phyloP scores from a whole-genome alignment of 2,113 vertebrate genomes.

The Tetrax tetrax region DNA sequence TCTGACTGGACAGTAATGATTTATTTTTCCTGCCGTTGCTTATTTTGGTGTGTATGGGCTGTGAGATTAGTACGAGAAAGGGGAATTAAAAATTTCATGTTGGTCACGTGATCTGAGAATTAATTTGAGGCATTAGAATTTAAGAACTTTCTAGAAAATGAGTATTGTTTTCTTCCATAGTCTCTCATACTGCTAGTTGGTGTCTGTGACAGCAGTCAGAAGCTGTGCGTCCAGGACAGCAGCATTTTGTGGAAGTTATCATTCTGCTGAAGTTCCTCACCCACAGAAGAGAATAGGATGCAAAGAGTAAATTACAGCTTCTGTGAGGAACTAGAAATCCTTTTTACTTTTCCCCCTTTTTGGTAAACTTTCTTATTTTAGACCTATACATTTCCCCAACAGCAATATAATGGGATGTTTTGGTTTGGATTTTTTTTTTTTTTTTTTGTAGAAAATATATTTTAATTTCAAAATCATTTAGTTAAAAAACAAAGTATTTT shows the following conservation, averaged over 20 bases:
- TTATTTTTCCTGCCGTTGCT: background rate
- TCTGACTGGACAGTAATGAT: background rate
- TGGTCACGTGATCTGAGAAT: background rate
- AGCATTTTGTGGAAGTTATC: background rate
- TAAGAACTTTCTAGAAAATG: background rate
- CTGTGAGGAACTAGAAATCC: background rate
- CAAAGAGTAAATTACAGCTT: background rate
- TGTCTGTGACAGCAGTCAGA: background rate
- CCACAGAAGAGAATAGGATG: background rate
- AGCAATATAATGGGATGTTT: background rate
- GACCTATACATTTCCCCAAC: background rate
- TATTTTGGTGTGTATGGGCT: background rate
- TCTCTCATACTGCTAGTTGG: rapidly evolving
- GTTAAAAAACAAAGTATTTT: background rate
- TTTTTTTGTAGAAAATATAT: background rate
- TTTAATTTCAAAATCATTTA: background rate
- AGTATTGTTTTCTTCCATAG: background rate
- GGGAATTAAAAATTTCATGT: background rate
- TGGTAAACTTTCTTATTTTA: background rate
- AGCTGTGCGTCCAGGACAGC: background rate
- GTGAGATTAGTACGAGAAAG: background rate
- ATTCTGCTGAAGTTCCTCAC: background rate
- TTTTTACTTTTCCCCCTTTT: background rate
- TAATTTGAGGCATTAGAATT: background rate
- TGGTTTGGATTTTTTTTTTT: too few species aligned